Percentiles rank a stretch among this genome's conserved stretches.
These are phyloP conservation scores for Schizotus pectinicornis DNA, from an alignment of 2,888 invertebrate species.

Conservation along the genomic window DNA sequence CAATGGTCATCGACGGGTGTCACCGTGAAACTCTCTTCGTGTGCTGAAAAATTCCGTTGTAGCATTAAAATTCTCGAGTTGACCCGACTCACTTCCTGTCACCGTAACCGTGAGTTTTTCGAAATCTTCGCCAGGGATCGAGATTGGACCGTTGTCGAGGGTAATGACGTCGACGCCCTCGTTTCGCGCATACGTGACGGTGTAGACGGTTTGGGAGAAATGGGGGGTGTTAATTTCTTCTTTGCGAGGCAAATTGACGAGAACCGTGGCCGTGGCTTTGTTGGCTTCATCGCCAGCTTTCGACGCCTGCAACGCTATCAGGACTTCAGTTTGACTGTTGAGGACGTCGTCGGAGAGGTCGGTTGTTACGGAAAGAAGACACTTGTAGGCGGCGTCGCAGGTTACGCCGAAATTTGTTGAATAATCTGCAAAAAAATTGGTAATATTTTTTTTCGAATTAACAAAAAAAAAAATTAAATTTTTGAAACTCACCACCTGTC, in stretches of 20 bases:
- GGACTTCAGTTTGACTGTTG: constrained; percentile 21
- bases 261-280: constrained; percentile 21
- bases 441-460: constrained; percentile 11
- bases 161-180: background rate
- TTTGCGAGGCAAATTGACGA: constrained; percentile 27
- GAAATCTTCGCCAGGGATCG: constrained; percentile 5
- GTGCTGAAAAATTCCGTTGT: constrained; percentile 16
- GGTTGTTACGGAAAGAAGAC: background rate
- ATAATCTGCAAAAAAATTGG: background rate
- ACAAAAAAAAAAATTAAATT: constrained; percentile 16
- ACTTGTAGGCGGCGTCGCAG: constrained; percentile 3
- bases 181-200: background rate
- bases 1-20: constrained; percentile 3
- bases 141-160: background rate
- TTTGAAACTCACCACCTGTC: too few species aligned
- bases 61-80: background rate
- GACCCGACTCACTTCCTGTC: background rate
- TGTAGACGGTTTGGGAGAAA: constrained; percentile 6
- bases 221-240: constrained; percentile 11
- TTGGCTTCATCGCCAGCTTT: constrained; percentile 14
- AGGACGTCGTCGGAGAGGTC: constrained; percentile 21
- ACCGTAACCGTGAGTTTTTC: background rate
- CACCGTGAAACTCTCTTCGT: constrained; percentile 18
- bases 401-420: constrained; percentile 15
- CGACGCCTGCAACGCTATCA: constrained; percentile 30